Evolutionary conservation across 2,797 vertebrate genomes (phyloP).

Genomic region (Acanthopagrus latus): DNA sequence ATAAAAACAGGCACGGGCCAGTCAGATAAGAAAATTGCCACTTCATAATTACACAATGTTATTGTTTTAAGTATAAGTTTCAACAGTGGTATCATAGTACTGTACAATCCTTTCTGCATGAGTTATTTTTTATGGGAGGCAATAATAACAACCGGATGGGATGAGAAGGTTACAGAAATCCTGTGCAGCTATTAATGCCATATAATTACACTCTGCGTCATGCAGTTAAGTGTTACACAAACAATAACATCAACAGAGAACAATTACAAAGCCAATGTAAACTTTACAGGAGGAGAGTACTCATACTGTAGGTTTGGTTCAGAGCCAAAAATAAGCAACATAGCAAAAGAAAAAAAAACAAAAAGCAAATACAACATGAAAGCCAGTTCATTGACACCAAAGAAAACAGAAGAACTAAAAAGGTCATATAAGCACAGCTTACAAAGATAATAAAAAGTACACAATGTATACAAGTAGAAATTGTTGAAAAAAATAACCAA

Average conservation of each 20-base stretch:
- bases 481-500: conserved; percentile 60
- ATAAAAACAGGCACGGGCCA: conserved; percentile 68
- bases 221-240: conserved; percentile 84
- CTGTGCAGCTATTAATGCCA: conserved; percentile 78
- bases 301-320: conserved; percentile 64
- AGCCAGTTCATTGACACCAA: conserved; percentile 86
- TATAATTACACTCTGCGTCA: conserved; percentile 84
- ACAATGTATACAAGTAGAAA: conserved; percentile 82
- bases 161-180: conserved; percentile 71
- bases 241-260: conserved; percentile 87
- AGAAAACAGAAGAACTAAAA: conserved; percentile 79
- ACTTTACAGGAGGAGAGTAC: conserved; percentile 74
- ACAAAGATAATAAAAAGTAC: conserved; percentile 89
- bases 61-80: conserved; percentile 70
- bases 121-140: conserved; percentile 64
- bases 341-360: conserved; percentile 51
- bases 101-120: conserved; percentile 81
- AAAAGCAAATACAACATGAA: conserved; percentile 80
- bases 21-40: conserved; percentile 69
- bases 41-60: conserved; percentile 70
- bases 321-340: conserved; percentile 66
- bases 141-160: conserved; percentile 60
- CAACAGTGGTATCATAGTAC: conserved; percentile 77
- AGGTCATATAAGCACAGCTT: conserved; percentile 92
- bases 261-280: conserved; percentile 82